These are phyloP conservation scores for Lipophrys pholis DNA, from an alignment of 2,113 vertebrate genomes.

Conservation along the genomic window DNA sequence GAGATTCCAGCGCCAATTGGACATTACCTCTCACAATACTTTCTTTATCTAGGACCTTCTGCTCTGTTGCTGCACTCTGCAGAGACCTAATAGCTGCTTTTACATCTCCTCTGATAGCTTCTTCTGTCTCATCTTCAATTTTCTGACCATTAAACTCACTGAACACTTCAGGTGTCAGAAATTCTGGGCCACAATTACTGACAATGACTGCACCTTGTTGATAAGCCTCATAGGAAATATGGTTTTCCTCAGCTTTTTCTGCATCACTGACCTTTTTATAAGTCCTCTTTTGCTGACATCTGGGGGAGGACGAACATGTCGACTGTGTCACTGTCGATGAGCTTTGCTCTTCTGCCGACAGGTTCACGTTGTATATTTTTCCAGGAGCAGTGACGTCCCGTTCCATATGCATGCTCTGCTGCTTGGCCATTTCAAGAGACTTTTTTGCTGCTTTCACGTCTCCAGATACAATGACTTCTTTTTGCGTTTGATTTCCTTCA, in stretches of 20 bases:
- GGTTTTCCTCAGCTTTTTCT: conserved; percentile 78
- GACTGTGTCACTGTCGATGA: conserved; percentile 80
- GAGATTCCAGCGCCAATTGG: conserved; percentile 86
- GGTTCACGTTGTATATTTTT: conserved; percentile 81
- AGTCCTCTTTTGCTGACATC: conserved; percentile 78
- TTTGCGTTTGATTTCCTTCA: conserved; percentile 75
- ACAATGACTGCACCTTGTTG: conserved; percentile 81
- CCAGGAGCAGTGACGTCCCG: conserved; percentile 85
- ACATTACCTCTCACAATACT: conserved; percentile 89
- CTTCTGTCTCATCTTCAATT: conserved; percentile 83
- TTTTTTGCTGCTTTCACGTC: conserved; percentile 88
- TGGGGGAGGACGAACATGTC: conserved; percentile 71
- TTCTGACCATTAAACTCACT: conserved; percentile 83
- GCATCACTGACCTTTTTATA: conserved; percentile 94
- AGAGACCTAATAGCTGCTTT: conserved; percentile 90
- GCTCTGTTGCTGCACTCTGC: conserved; percentile 86
- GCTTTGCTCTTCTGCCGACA: conserved; percentile 77
- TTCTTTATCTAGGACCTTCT: conserved; percentile 88
- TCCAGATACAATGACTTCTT: conserved; percentile 89
- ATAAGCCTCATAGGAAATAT: conserved; percentile 74
- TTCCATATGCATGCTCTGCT: conserved; percentile 88
- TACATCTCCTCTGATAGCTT: conserved; percentile 88
- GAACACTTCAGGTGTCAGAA: conserved; percentile 78
- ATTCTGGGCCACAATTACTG: conserved; percentile 79
- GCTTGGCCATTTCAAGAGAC: conserved; percentile 89